phyloP scores from a whole-genome alignment of 2,113 vertebrate genomes.

The Centropristis striata region DNA sequence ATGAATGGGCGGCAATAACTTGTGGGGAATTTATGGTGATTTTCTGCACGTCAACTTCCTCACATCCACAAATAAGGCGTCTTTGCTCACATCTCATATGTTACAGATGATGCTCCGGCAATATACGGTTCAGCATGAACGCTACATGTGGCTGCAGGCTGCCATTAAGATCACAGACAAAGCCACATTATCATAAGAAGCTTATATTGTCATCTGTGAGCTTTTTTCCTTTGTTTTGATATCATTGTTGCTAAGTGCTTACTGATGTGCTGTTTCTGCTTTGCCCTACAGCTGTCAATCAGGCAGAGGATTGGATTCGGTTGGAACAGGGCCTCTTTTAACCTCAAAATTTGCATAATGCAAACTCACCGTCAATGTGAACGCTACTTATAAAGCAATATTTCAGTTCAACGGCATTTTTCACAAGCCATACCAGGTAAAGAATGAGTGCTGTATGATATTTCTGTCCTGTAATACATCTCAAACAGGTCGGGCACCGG shows the following conservation, averaged over 20 bases:
- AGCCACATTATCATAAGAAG: slow-evolving; percentile 62
- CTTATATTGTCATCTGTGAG: slow-evolving; percentile 37
- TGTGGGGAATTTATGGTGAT: slow-evolving; percentile 50
- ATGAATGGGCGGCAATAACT: slow-evolving; percentile 69
- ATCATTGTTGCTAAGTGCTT: slow-evolving; percentile 40
- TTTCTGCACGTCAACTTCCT: slow-evolving; percentile 23
- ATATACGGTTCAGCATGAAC: slow-evolving; percentile 31
- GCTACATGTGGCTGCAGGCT: slow-evolving; percentile 61
- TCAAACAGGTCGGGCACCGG: background rate
- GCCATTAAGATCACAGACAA: slow-evolving; percentile 64
- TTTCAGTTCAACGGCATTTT: background rate
- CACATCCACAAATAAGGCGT: slow-evolving; percentile 37
- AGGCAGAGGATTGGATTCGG: slow-evolving; percentile 9
- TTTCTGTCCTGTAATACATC: background rate
- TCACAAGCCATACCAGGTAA: background rate
- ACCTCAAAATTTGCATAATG: background rate
- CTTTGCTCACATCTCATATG: slow-evolving; percentile 43
- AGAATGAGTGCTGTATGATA: background rate
- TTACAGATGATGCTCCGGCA: slow-evolving; percentile 39
- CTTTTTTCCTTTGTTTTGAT: slow-evolving; percentile 57
- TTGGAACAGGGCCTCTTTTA: slow-evolving; percentile 8
- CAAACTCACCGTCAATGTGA: background rate
- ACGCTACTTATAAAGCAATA: no score
- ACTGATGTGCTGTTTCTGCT: slow-evolving; percentile 24
- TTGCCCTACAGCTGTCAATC: slow-evolving; percentile 8